Base-by-base conservation (phyloP, 2,113 vertebrate genomes). In the Passer domesticus region DNA sequence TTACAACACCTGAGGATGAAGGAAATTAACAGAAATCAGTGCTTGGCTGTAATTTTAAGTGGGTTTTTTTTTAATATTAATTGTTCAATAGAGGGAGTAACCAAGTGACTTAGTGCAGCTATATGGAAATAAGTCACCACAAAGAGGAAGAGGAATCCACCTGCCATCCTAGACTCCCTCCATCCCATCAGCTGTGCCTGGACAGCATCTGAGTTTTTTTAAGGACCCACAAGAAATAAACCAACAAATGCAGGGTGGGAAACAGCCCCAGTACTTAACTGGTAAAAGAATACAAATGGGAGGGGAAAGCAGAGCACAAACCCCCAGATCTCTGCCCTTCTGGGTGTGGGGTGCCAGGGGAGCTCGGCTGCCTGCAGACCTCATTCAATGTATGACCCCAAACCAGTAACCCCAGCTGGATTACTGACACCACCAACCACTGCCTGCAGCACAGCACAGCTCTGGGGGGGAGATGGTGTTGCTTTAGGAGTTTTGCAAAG, bases 1-100 rank as follows among this genome's bases (percentile, higher is more conserved):
- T 99, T 33, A 98, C 98, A 91, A 99, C 97, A 92, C 99, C 99
- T 99, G 58, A 63, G 79, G 91, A 56, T 37, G 87, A 74, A 97
- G 79, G 35, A 95, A n/a, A 96, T 0, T 7, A 89, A 90, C 6
- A 47, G 39, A 80, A 72, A 56, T 98, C 89, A 97, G 4, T 17
- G 33, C 31, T 63, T 52, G 39, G 24, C 30, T 82, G 33, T 24
- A 33, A 67, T 39, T 47, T 74, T 27, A 30, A 41, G 39, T 41
- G 15, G 15, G 10, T 35, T 15, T 53, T 41, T 70, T 27, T 43
- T 1, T 50, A 11, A 39, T 56, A 76, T 56, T 46, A 43, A 30
- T 47, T 56, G 4, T 63, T 84, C 49, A 89, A 7, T 1, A 46
- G n/a, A 66, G 43, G 68, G 67, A 87, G 30, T 15, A 74, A 49